These are phyloP conservation scores for Dryoscopus gambensis DNA, from an alignment of 2,113 vertebrate species.

Conservation along the genomic window DNA sequence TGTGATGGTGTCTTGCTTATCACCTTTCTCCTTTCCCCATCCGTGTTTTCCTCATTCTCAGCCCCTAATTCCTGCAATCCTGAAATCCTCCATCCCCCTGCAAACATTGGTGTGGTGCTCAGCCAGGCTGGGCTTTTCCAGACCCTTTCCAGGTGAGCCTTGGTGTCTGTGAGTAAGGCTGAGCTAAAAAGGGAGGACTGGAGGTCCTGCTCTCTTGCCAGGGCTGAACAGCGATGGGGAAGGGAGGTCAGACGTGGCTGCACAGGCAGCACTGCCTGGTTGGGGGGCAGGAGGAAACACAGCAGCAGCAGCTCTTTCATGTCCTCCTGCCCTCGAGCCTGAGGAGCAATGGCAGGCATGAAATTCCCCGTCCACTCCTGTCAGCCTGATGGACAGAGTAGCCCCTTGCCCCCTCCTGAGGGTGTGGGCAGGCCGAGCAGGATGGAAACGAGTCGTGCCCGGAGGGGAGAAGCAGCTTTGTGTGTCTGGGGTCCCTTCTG, in stretches of 20 bases:
- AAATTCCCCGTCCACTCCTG: not conserved
- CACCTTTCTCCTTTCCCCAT: not conserved
- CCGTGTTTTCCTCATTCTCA: not conserved
- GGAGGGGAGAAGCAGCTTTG: not conserved
- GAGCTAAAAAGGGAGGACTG: not conserved
- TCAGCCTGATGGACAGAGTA: not conserved
- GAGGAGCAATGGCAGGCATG: not conserved
- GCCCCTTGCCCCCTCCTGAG: not conserved
- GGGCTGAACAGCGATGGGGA: accelerated
- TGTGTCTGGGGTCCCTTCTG: not conserved
- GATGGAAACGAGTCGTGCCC: not conserved
- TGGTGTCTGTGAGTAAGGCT: not conserved
- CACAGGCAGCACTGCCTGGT: not conserved
- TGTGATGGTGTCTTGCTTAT: not conserved
- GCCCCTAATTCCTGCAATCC: not conserved
- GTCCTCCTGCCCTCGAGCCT: not conserved
- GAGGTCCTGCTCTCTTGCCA: not conserved
- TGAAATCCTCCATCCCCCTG: not conserved
- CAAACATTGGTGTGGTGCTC: not conserved
- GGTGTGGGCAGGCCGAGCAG: not conserved
- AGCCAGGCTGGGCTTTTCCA: not conserved
- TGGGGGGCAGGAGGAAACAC: not conserved
- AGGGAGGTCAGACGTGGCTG: not conserved
- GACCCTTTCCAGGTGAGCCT: not conserved
- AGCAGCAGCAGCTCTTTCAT: not conserved